phyloP scores from a whole-genome alignment of 1,140 invertebrate genomes.

The Pissodes strobi region DNA sequence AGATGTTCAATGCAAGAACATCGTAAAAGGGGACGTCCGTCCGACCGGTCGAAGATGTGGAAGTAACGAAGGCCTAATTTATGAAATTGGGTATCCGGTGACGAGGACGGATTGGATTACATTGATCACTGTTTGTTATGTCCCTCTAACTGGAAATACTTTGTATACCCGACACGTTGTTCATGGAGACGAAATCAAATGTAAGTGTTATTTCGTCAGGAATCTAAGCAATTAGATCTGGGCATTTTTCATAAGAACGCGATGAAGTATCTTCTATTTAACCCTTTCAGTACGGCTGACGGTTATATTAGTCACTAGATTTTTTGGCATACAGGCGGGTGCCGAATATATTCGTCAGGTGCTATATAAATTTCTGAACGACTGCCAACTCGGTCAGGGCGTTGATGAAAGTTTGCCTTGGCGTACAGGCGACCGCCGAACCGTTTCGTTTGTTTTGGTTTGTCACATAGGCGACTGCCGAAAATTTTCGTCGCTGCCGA shows the following conservation, averaged over 20 bases:
- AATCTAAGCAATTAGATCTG: constrained; percentile 6
- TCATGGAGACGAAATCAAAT: constrained; percentile 43
- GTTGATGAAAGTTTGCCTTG: too few relatives aligned
- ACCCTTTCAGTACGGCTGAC: too few relatives aligned
- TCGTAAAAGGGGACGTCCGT: constrained; percentile 38
- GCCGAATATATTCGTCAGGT: too few relatives aligned
- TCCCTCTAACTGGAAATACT: constrained; percentile 35
- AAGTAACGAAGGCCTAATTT: constrained; percentile 35
- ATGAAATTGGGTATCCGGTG: constrained; percentile 44
- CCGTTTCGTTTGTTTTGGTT: too few relatives aligned
- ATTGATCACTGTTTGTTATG: constrained; percentile 48
- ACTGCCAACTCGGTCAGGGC: too few relatives aligned
- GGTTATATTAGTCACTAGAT: too few relatives aligned
- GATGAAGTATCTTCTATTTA: too few relatives aligned
- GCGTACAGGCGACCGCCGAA: too few relatives aligned
- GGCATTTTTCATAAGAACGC: background rate
- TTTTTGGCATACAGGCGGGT: too few relatives aligned
- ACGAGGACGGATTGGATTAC: constrained; percentile 36
- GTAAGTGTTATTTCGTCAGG: constrained; percentile 41
- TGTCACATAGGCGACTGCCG: too few relatives aligned
- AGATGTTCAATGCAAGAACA: constrained; percentile 42
- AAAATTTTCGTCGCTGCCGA: too few relatives aligned
- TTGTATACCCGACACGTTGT: constrained; percentile 46
- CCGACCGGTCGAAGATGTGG: constrained; percentile 38
- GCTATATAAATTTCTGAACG: too few relatives aligned